Evolutionary conservation across 2,797 vertebrate genomes (phyloP), one percentile per base, ranked within the genome.

Genomic region (Pseudotriccus pelzelni): DNA sequence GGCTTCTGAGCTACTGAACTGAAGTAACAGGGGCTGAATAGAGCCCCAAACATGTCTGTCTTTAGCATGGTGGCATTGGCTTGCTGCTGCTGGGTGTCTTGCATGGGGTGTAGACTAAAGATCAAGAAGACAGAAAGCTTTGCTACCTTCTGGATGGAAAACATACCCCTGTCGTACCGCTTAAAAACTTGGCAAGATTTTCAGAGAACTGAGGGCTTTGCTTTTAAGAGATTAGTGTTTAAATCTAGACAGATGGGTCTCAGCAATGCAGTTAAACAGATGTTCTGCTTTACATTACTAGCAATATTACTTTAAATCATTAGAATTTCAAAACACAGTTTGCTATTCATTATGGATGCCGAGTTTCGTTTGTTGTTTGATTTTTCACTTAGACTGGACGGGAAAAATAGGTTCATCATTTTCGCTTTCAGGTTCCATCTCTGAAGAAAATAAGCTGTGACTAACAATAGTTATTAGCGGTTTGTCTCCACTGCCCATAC

Each of bases 391-490:
- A 90, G 74, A 14, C 39, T 89, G 64, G 64, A 80, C 82, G 46
- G 66, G 72, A 77, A 89, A 95, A 94, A 90, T 83, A 85, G 53
- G 88, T 84, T 94, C 75, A 84, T 97, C 41, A 80, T 91, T 94
- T 95, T 87, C 78, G 62, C 82, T 96, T 93, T 84, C 62, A 87
- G 78, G 64, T 94, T 92, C 60, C 62, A 34, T 81, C 82, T 73
- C 74, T 66, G 90, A 89, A 79, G 75, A 90, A 94, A 90, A 94
- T 90, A 93, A 90, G n/a, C 64, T 90, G 74, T 80, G 84, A 74
- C 81, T 96, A 95, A 92, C 83, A 84, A 63, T 52, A 83, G 85
- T 77, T 93, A 79, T 87, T 88, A 94, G 77, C 6, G 1, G 46
- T 83, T 91, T 93, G 70, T 79, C 80, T 93, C 55, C 24, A 10